Percentiles rank a stretch among this genome's conserved stretches.
These are phyloP conservation scores for Acleris holmiana DNA, from an alignment of 2,888 invertebrate species.

Conservation along the genomic window DNA sequence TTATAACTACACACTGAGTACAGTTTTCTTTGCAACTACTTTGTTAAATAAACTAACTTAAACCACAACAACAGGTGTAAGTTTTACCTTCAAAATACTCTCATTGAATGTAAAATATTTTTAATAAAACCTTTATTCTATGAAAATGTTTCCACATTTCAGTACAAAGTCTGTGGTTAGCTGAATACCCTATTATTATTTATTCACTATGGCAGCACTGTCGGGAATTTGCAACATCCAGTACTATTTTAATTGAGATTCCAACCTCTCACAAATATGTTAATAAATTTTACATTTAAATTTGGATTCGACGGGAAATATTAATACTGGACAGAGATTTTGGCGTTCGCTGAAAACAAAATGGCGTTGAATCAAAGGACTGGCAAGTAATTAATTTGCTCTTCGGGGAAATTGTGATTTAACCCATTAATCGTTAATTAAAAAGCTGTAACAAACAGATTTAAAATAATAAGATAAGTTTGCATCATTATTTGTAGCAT, in stretches of 20 bases:
- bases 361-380: constrained; percentile 1
- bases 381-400: not conserved
- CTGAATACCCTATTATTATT: constrained; percentile 36
- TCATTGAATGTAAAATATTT: constrained; percentile 29
- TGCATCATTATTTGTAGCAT: no score
- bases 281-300: constrained; percentile 37
- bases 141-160: constrained; percentile 35
- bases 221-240: constrained; percentile 23
- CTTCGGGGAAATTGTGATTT: not conserved
- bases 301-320: constrained; percentile 28
- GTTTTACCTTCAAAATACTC: constrained; percentile 5
- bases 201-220: constrained; percentile 34
- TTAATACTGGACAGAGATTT: constrained; percentile 13
- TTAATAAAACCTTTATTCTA: constrained; percentile 32
- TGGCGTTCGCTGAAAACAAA: not conserved
- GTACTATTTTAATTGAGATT: constrained; percentile 37
- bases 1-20: no score
- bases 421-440: no score
- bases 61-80: constrained; percentile 12
- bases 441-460: no score
- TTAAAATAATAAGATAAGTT: no score
- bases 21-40: not conserved
- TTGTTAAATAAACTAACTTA: constrained; percentile 3
- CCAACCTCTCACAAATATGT: constrained; percentile 37
- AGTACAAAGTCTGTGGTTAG: constrained; percentile 24